Evolutionary conservation across 2,113 vertebrate genomes (phyloP).

Genomic region (Sinocyclocheilus anshuiensis): DNA sequence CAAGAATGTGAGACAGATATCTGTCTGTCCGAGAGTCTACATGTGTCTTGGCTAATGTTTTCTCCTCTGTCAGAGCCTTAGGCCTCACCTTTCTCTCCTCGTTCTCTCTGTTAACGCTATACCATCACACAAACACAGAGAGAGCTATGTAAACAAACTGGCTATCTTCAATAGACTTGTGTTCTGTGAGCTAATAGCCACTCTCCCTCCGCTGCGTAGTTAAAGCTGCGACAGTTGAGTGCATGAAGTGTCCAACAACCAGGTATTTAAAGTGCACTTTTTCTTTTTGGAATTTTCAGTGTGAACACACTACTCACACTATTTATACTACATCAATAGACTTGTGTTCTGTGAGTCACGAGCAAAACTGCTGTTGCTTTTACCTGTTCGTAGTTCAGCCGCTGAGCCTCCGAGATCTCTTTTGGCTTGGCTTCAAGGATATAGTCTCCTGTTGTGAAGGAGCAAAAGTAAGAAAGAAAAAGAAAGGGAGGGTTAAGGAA

Average conservation of each 20-base stretch:
- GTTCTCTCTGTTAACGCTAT: not conserved
- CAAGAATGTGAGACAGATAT: conserved; percentile 1
- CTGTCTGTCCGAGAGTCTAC: not conserved
- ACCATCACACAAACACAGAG: conserved; percentile 12
- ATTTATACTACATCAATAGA: no score
- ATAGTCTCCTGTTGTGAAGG: conserved; percentile 86
- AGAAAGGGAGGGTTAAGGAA: conserved; percentile 10
- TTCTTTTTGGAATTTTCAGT: no score
- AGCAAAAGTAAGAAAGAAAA: conserved; percentile 33
- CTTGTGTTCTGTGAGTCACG: not conserved
- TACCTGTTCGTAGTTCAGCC: conserved; percentile 99
- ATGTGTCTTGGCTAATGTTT: conserved; percentile 9
- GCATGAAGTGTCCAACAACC: no score
- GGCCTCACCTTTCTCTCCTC: not conserved
- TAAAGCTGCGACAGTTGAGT: no score
- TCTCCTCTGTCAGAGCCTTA: not conserved
- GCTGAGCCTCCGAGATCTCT: conserved; percentile 97
- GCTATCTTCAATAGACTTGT: not conserved
- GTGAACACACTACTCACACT: no score
- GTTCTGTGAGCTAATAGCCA: not conserved
- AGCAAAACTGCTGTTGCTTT: conserved; percentile 48
- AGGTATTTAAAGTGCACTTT: no score
- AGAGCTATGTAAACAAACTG: conserved; percentile 1
- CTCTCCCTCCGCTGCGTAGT: no score
- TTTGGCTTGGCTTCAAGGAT: conserved; percentile 98